phyloP scores from a whole-genome alignment of 2,888 invertebrate species.

The Drosophila sordidula region DNA sequence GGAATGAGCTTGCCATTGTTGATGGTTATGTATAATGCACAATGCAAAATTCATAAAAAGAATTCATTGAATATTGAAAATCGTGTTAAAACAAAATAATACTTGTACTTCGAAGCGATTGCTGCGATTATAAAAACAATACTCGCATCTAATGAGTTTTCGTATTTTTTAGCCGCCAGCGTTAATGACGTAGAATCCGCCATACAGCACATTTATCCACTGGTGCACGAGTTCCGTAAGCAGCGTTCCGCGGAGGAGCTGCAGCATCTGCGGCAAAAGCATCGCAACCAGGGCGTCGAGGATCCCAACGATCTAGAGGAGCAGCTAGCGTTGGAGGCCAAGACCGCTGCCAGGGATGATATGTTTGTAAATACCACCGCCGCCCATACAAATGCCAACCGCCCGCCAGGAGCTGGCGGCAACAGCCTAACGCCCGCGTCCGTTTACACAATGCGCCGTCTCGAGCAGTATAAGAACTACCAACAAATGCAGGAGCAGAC shows the following conservation, averaged over 20 bases:
- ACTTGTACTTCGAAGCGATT: too few species aligned
- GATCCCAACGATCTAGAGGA: slow-evolving; percentile 44
- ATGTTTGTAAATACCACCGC: slow-evolving; percentile 33
- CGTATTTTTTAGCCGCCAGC: slow-evolving; percentile 94
- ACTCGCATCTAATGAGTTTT: too few species aligned
- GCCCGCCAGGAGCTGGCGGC: background rate
- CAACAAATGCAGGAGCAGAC: slow-evolving; percentile 33
- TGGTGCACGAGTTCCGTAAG: slow-evolving; percentile 96
- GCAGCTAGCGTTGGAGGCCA: slow-evolving; percentile 26
- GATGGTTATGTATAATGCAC: too few species aligned
- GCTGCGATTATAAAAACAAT: too few species aligned
- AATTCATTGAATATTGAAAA: too few species aligned
- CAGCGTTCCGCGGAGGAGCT: slow-evolving; percentile 90
- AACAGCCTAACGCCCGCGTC: slow-evolving; percentile 1
- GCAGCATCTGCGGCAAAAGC: slow-evolving; percentile 84
- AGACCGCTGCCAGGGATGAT: slow-evolving; percentile 22
- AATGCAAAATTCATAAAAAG: too few species aligned
- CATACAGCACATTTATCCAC: slow-evolving; percentile 97
- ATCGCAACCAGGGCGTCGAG: slow-evolving; percentile 45
- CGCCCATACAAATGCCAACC: slow-evolving; percentile 25
- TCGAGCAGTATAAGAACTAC: slow-evolving; percentile 43
- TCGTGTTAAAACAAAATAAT: too few species aligned
- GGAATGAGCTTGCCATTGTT: too few species aligned
- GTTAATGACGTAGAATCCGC: slow-evolving; percentile 94
- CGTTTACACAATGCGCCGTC: slow-evolving; percentile 21